Conservation (phyloP, 2,113 vertebrate genomes). For the Scomber colias region DNA sequence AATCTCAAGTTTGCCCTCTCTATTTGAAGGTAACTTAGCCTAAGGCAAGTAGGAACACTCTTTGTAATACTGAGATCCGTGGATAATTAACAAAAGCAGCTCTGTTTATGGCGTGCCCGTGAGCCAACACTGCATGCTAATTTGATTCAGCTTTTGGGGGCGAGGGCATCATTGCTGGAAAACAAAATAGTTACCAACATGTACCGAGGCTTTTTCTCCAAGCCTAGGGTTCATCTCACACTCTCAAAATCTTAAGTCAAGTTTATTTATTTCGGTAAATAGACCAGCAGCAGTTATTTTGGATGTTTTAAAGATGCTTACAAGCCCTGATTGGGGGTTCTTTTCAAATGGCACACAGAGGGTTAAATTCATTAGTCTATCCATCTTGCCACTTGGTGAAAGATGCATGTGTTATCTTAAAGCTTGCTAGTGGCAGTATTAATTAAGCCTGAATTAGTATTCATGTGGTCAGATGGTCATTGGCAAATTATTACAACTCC, state of each 20-base stretch:
- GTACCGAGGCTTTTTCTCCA: constrained; percentile 6
- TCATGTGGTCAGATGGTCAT: constrained; percentile 2
- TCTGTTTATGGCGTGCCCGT: constrained; percentile 74
- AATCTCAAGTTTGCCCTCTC: constrained; percentile 45
- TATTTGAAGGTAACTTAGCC: constrained; percentile 70
- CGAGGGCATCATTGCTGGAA: constrained; percentile 50
- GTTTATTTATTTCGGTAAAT: not conserved
- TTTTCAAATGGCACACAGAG: not conserved
- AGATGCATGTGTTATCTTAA: constrained; percentile 11
- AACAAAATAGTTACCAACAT: constrained; percentile 62
- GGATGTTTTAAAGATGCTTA: not conserved
- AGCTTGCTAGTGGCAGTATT: constrained; percentile 10
- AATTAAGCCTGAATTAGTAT: constrained; percentile 18
- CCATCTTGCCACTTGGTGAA: not conserved
- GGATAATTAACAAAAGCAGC: constrained; percentile 85
- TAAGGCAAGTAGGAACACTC: constrained; percentile 74
- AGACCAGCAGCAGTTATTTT: not conserved
- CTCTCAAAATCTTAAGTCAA: not conserved
- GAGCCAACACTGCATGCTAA: constrained; percentile 81
- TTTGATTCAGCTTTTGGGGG: constrained; percentile 67
- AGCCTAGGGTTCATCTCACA: constrained; percentile 29
- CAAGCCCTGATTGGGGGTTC: not conserved
- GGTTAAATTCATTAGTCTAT: constrained; percentile 14
- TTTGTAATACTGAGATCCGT: constrained; percentile 81
- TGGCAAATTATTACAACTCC: no score